phyloP scores from a whole-genome alignment of 2,888 invertebrate genomes.

The Rotaria socialis region DNA sequence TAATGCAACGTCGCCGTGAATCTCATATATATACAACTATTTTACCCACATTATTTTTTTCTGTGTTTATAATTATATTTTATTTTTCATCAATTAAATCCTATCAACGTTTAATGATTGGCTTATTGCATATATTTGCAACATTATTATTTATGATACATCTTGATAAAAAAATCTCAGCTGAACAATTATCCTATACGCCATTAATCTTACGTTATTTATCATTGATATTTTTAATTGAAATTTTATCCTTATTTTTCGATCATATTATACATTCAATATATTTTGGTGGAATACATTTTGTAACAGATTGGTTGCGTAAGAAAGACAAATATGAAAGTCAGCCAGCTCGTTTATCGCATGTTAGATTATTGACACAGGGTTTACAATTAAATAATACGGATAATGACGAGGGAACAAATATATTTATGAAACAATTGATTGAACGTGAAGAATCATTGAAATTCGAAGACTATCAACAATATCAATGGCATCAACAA shows the following conservation, averaged over 20 bases:
- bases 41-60: conserved; percentile 15
- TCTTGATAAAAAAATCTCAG: background rate
- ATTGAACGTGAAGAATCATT: conserved; percentile 23
- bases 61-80: background rate
- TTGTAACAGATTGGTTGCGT: background rate
- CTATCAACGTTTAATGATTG: conserved; percentile 32
- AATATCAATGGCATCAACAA: background rate
- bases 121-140: background rate
- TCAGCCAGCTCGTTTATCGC: background rate
- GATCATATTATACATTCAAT: conserved; percentile 35
- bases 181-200: background rate
- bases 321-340: background rate
- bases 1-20: conserved; percentile 25
- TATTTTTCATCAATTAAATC: conserved; percentile 1
- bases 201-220: background rate
- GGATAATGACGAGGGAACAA: background rate
- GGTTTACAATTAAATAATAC: background rate
- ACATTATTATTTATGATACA: background rate
- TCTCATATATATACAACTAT: conserved; percentile 28
- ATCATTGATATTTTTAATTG: background rate
- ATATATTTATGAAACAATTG: conserved; percentile 18
- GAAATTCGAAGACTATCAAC: conserved; percentile 25
- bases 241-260: conserved; percentile 19
- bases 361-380: background rate
- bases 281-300: conserved; percentile 16